phyloP scores from a whole-genome alignment of 1,140 invertebrate species.

The Drosophila ficusphila region DNA sequence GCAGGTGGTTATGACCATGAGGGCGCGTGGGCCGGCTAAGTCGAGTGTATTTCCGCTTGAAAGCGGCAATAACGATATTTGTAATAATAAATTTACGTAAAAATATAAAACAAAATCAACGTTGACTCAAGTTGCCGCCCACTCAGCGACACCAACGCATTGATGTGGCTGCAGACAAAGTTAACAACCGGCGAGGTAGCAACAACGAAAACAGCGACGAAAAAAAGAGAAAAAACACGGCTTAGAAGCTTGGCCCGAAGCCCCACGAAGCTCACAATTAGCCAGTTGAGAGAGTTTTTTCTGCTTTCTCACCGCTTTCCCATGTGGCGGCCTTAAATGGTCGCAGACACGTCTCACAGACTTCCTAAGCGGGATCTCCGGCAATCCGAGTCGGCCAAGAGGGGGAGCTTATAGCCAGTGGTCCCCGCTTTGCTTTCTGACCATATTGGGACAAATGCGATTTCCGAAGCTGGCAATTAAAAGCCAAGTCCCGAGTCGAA shows the following conservation, averaged over 20 bases:
- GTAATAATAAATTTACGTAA: conserved; percentile 81
- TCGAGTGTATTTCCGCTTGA: conserved; percentile 80
- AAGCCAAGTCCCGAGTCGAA: conserved; percentile 63
- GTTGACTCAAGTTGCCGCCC: conserved; percentile 51
- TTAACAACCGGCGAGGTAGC: conserved; percentile 22
- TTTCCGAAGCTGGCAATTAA: conserved; percentile 78
- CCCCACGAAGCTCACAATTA: conserved; percentile 69
- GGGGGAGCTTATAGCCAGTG: conserved; percentile 1
- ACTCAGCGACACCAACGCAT: conserved; percentile 44
- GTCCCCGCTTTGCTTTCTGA: conserved; percentile 53
- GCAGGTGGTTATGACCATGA: conserved; percentile 69
- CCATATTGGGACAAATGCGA: conserved; percentile 76
- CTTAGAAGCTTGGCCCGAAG: conserved; percentile 60
- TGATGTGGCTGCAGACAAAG: conserved; percentile 24
- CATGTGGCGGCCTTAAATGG: conserved; percentile 66
- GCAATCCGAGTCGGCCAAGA: not conserved
- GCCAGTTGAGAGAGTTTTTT: conserved; percentile 55
- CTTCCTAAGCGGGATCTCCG: conserved; percentile 64
- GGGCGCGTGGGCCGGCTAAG: conserved; percentile 63
- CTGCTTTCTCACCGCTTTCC: conserved; percentile 75
- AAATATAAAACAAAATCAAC: conserved; percentile 80
- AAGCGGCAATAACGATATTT: conserved; percentile 79
- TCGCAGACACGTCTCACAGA: conserved; percentile 41
- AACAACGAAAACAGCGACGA: conserved; percentile 6
- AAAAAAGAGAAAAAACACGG: conserved; percentile 45